These are phyloP conservation scores for Dromococcyx pavoninus DNA, from an alignment of 2,797 vertebrate genomes.

Conservation along the genomic window DNA sequence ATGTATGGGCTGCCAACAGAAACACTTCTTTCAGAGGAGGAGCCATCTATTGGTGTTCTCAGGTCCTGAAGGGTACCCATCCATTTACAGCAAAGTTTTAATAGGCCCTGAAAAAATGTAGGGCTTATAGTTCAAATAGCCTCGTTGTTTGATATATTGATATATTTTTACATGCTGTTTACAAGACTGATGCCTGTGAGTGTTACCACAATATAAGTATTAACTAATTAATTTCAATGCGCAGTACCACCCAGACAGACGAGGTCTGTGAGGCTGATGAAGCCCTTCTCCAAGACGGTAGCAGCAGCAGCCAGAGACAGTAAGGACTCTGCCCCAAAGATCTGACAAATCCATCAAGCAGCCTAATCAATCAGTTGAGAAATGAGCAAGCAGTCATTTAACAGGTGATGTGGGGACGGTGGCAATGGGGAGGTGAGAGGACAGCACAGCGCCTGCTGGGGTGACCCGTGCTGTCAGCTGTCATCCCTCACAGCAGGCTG, in stretches of 20 bases:
- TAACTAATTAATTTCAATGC: neutral
- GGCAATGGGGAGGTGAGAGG: neutral
- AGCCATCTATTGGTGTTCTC: neutral
- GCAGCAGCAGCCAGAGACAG: neutral
- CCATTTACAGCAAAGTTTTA: neutral
- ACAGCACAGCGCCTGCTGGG: neutral
- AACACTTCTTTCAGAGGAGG: neutral
- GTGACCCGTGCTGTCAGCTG: neutral
- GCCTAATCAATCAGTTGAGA: neutral
- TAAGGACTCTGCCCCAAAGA: neutral
- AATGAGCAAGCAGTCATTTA: neutral
- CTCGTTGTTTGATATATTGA: neutral
- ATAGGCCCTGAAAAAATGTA: neutral
- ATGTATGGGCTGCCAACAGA: neutral
- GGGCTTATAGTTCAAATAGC: neutral
- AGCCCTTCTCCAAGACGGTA: neutral
- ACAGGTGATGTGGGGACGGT: neutral
- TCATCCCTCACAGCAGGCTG: neutral
- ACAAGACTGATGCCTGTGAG: neutral
- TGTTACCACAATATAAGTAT: neutral
- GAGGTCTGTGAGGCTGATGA: neutral
- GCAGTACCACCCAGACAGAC: neutral
- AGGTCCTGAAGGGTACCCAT: neutral
- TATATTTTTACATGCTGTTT: neutral
- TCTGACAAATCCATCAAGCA: neutral